Conservation (phyloP, 1,140 invertebrate species). For the Drosophila prosaltans region DNA sequence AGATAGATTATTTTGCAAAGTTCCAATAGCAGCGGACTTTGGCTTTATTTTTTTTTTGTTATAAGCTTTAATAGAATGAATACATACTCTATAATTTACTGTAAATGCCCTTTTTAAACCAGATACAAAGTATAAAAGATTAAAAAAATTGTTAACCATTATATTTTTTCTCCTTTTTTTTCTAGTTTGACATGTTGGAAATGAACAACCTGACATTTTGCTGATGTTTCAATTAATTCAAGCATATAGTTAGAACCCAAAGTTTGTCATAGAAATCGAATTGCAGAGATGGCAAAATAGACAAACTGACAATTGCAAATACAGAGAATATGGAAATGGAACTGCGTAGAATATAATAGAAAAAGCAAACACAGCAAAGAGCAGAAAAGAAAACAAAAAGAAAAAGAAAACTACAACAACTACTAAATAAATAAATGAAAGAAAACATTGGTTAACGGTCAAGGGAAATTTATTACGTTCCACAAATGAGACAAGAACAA, state of each 20-base stretch:
- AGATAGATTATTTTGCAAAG: no score
- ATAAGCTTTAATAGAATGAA: no score
- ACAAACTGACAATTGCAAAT: constrained; percentile 55
- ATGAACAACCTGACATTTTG: constrained; percentile 37
- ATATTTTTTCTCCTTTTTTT: constrained; percentile 1
- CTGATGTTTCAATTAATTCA: constrained; percentile 73
- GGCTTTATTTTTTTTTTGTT: no score
- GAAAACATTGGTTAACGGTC: constrained; percentile 62
- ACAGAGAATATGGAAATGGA: constrained; percentile 52
- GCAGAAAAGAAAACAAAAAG: constrained; percentile 53
- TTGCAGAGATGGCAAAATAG: constrained; percentile 39
- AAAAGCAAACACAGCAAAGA: constrained; percentile 57
- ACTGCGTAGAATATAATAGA: constrained; percentile 60
- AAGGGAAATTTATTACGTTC: constrained; percentile 77
- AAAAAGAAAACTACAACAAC: constrained; percentile 62
- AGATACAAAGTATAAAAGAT: no score
- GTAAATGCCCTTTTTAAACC: no score
- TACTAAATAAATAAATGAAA: constrained; percentile 35
- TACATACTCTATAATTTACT: no score
- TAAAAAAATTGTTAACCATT: background rate
- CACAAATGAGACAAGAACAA: constrained; percentile 73
- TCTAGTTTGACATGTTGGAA: constrained; percentile 25
- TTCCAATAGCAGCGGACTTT: no score
- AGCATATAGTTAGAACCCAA: constrained; percentile 20
- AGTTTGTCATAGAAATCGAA: constrained; percentile 41